Evolutionary conservation across 53 echinoderm and acorn worm genomes (phyloP), one percentile per base, ranked within the genome.

Genomic region (Pentamera pediparva): DNA sequence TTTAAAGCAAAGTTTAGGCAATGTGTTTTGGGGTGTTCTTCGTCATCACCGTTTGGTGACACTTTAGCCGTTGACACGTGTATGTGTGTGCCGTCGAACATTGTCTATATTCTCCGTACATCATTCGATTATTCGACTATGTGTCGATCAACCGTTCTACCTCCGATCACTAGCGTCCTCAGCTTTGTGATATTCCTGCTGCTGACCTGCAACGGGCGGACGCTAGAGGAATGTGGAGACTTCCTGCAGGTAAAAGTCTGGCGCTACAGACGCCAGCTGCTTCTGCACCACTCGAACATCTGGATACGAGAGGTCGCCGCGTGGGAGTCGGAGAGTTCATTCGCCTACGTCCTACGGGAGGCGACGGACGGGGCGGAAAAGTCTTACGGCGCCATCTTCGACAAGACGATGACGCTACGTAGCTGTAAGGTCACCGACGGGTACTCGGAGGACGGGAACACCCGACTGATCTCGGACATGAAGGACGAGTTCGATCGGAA

Each of bases 231-330:
- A 27, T 67, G 67, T 18, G 29, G 67, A 40, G 67, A 72, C 11
- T 72, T 72, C 21, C 36, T 72, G 0, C 34, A 34, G 34, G 55
- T 72, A 8, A 72, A 72, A 35, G 36, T 72, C 1, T 52, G 73
- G 73, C 33, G 35, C 18, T 53, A 52, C 12, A 22, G 73, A 25
- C 4, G 73, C 22, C 73, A 72, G 36, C 32, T 72, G 54, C 56
- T 72, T 1, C 32, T 72, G 10, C 73, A 52, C 17, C 32, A 53
- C 12, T 32, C 52, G 7, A 32, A 51, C n/a, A 10, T 53, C 34
- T 72, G 73, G 73, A 19, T 72, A 6, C 73, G 73, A 19, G 73
- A 72, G 53, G 73, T 72, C 9, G 73, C 37, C 10, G 73, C 37
- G 31, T 72, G 73, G 73, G 73, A 72, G 55, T 26, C 73, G 10